Evolutionary conservation across 2,113 vertebrate genomes (phyloP).

Genomic region (Eulemur macaco): DNA sequence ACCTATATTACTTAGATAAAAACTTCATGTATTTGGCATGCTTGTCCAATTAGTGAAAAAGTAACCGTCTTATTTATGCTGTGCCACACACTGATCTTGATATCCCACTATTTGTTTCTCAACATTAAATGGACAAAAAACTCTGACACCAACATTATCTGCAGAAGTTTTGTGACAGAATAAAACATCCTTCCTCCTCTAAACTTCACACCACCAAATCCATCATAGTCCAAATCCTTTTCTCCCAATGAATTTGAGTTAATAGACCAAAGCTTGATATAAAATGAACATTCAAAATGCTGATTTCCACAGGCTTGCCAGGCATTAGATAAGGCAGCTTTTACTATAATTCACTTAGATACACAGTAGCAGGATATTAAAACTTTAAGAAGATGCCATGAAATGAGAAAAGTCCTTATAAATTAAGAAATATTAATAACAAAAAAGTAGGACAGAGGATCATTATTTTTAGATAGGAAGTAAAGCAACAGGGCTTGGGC

Average conservation of each 20-base stretch:
- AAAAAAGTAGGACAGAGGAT: neutral
- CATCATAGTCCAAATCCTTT: neutral
- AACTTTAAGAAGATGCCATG: neutral
- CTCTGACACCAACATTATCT: neutral
- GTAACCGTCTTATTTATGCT: neutral
- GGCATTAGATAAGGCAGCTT: neutral
- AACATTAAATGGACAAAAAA: neutral
- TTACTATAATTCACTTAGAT: neutral
- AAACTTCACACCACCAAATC: neutral
- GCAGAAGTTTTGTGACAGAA: neutral
- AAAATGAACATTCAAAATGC: neutral
- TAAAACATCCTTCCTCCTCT: neutral
- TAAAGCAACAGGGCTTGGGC: neutral
- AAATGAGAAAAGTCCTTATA: neutral
- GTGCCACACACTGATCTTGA: neutral
- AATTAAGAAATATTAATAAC: slow-evolving; percentile 40
- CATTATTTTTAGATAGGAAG: slow-evolving; percentile 25
- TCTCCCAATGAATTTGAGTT: slow-evolving; percentile 8
- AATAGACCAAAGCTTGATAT: neutral
- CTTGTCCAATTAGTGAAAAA: neutral
- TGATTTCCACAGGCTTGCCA: neutral
- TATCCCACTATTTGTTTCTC: neutral
- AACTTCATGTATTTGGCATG: neutral
- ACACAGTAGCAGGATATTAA: neutral
- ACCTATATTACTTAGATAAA: neutral